phyloP scores from a whole-genome alignment of 1,140 invertebrate genomes.

The Leptinotarsa defecta region DNA sequence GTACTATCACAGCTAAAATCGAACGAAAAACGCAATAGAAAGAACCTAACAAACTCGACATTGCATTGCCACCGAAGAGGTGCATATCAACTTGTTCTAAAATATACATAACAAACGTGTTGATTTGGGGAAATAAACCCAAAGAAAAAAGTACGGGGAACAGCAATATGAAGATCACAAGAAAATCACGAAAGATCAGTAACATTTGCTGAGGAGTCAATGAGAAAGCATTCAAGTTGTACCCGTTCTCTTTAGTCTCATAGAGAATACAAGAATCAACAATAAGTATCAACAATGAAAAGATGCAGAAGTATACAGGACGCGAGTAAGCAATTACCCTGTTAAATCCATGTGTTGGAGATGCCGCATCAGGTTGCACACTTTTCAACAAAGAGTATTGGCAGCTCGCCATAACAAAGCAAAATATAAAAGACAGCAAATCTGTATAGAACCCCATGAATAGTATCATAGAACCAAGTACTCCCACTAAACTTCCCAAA shows the following conservation, averaged over 20 bases:
- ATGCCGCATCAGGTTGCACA: conserved; percentile 97
- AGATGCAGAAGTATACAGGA: conserved; percentile 94
- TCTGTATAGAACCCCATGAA: conserved; percentile 88
- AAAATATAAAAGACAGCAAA: conserved; percentile 92
- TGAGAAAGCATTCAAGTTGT: conserved; percentile 76
- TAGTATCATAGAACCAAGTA: conserved; percentile 83
- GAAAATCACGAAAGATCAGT: conserved; percentile 69
- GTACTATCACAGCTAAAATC: conserved; percentile 74
- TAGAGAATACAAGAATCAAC: conserved; percentile 65
- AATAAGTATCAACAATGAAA: conserved; percentile 73
- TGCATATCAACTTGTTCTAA: conserved; percentile 97
- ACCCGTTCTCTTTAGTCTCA: conserved; percentile 55
- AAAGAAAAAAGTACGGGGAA: conserved; percentile 93
- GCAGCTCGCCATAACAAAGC: conserved; percentile 94
- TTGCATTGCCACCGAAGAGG: conserved; percentile 95
- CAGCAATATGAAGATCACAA: conserved; percentile 82
- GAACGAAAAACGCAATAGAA: conserved; percentile 85
- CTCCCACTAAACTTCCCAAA: conserved; percentile 83
- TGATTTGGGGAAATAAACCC: conserved; percentile 94
- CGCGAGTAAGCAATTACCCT: conserved; percentile 91
- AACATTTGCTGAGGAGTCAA: conserved; percentile 74
- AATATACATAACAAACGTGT: conserved; percentile 94
- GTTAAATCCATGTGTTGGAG: conserved; percentile 98
- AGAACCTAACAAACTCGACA: conserved; percentile 83
- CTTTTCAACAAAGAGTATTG: conserved; percentile 98